phyloP scores from a whole-genome alignment of 2,888 invertebrate genomes.

The Drosophila longiperda region DNA sequence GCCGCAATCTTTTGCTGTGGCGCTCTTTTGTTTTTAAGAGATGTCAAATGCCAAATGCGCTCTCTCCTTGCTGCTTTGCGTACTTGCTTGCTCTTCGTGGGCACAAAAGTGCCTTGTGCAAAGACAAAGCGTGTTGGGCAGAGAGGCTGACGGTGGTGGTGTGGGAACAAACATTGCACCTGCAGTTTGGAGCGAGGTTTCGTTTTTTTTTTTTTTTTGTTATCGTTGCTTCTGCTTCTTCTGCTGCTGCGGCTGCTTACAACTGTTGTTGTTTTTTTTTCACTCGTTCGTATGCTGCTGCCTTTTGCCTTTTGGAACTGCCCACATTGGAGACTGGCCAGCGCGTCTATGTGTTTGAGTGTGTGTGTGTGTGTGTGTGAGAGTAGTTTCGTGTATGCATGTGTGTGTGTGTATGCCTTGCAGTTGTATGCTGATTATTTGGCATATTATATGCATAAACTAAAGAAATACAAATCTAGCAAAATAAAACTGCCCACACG shows the following conservation, averaged over 20 bases:
- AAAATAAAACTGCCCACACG: slow-evolving; percentile 36
- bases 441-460: slow-evolving; percentile 72
- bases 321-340: slow-evolving; percentile 69
- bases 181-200: slow-evolving; percentile 56
- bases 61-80: slow-evolving; percentile 46
- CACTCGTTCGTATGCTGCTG: slow-evolving; percentile 49
- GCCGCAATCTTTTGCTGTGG: slow-evolving; percentile 61
- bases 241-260: not conserved
- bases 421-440: slow-evolving; percentile 57
- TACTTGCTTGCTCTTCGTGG: slow-evolving; percentile 24
- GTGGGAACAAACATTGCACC: slow-evolving; percentile 59
- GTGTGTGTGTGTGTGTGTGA: slow-evolving; percentile 6
- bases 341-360: slow-evolving; percentile 13
- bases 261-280: slow-evolving; percentile 47
- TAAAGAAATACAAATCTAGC: slow-evolving; percentile 59
- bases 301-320: slow-evolving; percentile 62
- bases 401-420: slow-evolving; percentile 24
- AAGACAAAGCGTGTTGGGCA: slow-evolving; percentile 3
- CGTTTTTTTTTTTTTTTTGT: slow-evolving; percentile 33
- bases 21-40: slow-evolving; percentile 65
- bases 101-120: slow-evolving; percentile 8
- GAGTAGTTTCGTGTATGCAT: slow-evolving; percentile 17
- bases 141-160: not conserved
- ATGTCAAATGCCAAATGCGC: slow-evolving; percentile 17
- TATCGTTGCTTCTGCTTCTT: slow-evolving; percentile 11